Evolutionary conservation across 2,888 invertebrate genomes (phyloP).

Genomic region (Agriopis marginaria): DNA sequence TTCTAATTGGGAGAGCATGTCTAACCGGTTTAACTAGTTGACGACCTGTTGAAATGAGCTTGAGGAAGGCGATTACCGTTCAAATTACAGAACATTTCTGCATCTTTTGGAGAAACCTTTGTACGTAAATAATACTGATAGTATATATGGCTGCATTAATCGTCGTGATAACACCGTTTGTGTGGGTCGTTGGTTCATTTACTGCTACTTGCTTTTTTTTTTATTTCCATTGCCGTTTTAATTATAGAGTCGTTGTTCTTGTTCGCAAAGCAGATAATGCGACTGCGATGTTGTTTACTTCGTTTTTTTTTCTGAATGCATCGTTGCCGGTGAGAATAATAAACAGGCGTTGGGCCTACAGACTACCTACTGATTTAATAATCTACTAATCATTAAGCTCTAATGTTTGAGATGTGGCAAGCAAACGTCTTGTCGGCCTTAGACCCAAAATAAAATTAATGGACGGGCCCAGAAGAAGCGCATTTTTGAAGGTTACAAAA

Average conservation of each 20-base stretch:
- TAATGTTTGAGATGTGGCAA: too few species aligned
- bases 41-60: background rate
- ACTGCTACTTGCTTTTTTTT: slow-evolving; percentile 13
- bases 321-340: background rate
- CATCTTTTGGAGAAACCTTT: background rate
- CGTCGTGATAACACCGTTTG: background rate
- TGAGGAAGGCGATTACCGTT: background rate
- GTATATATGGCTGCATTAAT: background rate
- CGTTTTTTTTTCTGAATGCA: slow-evolving; percentile 6
- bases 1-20: slow-evolving; percentile 23
- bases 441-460: too few species aligned
- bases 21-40: slow-evolving; percentile 34
- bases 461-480: too few species aligned
- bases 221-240: slow-evolving; percentile 7
- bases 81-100: background rate
- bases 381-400: too few species aligned
- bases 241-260: slow-evolving; percentile 6
- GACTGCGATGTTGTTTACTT: slow-evolving; percentile 15
- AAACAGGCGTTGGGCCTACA: too few species aligned
- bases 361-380: too few species aligned
- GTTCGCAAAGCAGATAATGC: slow-evolving; percentile 3
- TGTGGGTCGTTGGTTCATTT: slow-evolving; percentile 12
- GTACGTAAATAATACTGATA: background rate
- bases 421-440: too few species aligned
- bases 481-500: too few species aligned